Evolutionary conservation across 2,797 vertebrate species (phyloP).

Genomic region (Glossophaga mutica): DNA sequence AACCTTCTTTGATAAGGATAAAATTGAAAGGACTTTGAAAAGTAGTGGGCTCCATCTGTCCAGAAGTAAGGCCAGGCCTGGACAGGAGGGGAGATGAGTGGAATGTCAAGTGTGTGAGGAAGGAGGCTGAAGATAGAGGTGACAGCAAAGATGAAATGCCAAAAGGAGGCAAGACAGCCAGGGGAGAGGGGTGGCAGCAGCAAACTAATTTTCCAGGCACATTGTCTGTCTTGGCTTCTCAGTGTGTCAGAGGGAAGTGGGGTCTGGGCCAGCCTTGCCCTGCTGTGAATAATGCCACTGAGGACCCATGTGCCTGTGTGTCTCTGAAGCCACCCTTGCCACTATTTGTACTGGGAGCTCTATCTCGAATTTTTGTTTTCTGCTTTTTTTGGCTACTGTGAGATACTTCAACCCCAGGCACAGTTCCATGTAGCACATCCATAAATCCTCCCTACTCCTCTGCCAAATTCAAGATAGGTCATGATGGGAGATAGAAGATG

Average conservation of each 20-base stretch:
- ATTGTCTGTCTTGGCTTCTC: conserved; percentile 37
- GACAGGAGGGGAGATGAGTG: background rate
- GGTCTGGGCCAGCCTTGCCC: background rate
- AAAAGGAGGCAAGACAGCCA: background rate
- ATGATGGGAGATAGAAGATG: conserved; percentile 14
- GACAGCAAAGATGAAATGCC: background rate
- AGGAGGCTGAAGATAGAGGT: background rate
- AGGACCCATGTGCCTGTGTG: background rate
- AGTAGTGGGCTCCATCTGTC: background rate
- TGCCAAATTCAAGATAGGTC: conserved; percentile 34
- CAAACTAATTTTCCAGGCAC: conserved; percentile 37
- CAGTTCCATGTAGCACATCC: background rate
- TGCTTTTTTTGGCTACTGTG: background rate
- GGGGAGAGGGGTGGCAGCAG: background rate
- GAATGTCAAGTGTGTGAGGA: background rate
- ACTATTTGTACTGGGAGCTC: background rate
- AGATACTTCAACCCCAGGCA: background rate
- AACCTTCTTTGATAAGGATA: background rate
- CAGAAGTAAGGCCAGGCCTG: background rate
- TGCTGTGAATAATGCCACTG: background rate
- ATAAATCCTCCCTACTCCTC: conserved; percentile 21
- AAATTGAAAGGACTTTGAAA: background rate
- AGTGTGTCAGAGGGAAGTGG: background rate
- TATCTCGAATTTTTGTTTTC: background rate
- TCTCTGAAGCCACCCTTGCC: background rate